These are phyloP conservation scores for Nothoprocta perdicaria DNA, from an alignment of 2,113 vertebrate species.

Conservation along the genomic window DNA sequence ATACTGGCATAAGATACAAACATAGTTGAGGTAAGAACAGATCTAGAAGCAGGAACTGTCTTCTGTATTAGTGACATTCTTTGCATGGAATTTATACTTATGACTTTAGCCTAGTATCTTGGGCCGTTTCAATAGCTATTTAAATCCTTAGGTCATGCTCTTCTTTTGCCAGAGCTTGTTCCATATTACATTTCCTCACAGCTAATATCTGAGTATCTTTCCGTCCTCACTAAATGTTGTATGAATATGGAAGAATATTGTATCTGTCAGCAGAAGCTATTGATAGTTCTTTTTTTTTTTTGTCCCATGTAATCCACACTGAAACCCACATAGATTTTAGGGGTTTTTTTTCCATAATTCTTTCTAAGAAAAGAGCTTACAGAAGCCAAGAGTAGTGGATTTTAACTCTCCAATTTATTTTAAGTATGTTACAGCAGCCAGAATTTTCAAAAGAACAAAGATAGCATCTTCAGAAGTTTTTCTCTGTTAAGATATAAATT, in stretches of 20 bases:
- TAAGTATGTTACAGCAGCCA: neutral
- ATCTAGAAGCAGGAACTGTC: neutral
- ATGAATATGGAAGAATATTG: neutral
- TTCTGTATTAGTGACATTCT: neutral
- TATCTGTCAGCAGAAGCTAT: neutral
- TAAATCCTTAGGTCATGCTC: neutral
- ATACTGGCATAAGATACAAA: neutral
- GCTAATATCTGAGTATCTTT: neutral
- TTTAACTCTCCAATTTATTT: neutral
- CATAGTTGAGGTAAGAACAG: neutral
- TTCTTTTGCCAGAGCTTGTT: neutral
- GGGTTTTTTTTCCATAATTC: neutral
- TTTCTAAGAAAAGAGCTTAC: neutral
- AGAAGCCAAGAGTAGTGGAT: neutral
- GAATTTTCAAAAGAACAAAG: neutral
- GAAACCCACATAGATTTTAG: fast-evolving
- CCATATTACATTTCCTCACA: neutral
- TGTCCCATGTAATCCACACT: fast-evolving
- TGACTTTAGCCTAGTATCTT: neutral
- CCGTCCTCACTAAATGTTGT: neutral
- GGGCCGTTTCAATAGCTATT: neutral
- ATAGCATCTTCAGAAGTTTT: neutral
- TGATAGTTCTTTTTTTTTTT: neutral
- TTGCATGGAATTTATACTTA: neutral
- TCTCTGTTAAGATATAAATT: neutral